Evolutionary conservation across 2,888 invertebrate species (phyloP).

Genomic region (Trachelus troglodyta): DNA sequence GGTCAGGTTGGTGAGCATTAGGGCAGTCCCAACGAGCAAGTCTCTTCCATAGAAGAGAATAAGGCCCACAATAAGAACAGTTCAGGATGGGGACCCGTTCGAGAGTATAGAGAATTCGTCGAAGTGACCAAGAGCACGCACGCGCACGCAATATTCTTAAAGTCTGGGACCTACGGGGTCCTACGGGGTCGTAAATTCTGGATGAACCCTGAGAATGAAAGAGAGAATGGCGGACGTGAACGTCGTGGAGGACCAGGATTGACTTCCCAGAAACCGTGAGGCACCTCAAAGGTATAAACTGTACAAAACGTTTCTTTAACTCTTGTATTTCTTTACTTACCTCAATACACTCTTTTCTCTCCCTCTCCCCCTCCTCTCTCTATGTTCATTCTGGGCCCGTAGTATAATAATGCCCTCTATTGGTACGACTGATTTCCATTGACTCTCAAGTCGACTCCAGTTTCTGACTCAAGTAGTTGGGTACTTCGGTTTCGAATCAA

Average conservation of each 20-base stretch:
- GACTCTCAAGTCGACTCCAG: not conserved
- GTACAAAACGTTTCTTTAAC: not conserved
- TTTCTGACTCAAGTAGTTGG: not conserved
- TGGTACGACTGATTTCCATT: not conserved
- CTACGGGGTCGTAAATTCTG: constrained; percentile 46
- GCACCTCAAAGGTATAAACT: not conserved
- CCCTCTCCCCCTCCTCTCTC: too few relatives aligned
- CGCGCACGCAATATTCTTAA: not conserved
- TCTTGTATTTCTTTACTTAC: not conserved
- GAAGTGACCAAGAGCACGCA: not conserved
- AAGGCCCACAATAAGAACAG: not conserved
- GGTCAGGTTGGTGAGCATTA: not conserved
- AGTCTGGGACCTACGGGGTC: constrained; percentile 24
- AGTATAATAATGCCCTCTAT: not conserved
- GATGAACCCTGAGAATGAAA: constrained; percentile 30
- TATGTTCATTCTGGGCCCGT: not conserved
- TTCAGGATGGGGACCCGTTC: not conserved
- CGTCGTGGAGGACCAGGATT: not conserved
- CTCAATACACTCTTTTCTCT: not conserved
- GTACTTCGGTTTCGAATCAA: not conserved
- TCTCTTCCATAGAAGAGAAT: not conserved
- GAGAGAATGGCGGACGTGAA: not conserved
- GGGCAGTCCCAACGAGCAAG: not conserved
- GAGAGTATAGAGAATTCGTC: not conserved
- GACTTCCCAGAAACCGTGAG: not conserved